Evolutionary conservation across 2,113 vertebrate species (phyloP), one percentile per base, ranked within the genome.

Genomic region (Meles meles): DNA sequence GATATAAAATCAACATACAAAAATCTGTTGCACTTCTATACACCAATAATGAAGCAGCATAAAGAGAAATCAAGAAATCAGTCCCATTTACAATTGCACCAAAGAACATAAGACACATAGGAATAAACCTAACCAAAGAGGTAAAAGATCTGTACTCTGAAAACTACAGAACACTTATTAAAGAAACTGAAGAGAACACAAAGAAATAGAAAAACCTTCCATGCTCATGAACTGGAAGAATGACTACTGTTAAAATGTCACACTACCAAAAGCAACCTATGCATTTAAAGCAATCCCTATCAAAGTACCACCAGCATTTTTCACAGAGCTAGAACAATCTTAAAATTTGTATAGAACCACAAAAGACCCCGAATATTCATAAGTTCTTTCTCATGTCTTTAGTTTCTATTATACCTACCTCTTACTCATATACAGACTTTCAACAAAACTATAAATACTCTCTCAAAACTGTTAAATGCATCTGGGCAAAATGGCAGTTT

Each of bases 401-500:
- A 52, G 42, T 74, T 80, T 55, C 12, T 81, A 11, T 42, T 49
- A 34, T 34, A 93, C 10, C 29, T 29, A 77, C 34, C 29, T 94
- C 81, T 95, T 71, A 72, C 44, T 88, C 29, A 83, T 59, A 91
- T n/a, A 42, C 18, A 93, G 65, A 79, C 44, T 77, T 96, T 74
- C 65, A 90, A 72, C 25, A 72, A 25, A 86, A 87, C 29, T 69
- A 52, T 94, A 93, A 90, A 57, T 90, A 82, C 27, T 80, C 37
- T 79, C 12, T 88, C 59, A 83, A 95, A 96, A 92, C 52, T 17
- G 17, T 88, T 72, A 82, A 67, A 83, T 6, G 13, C 20, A 89
- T 79, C n/a, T 85, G 42, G 42, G 59, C 59, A 94, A 86, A 95
- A 89, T 42, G 34, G 88, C 77, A 86, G 47, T 86, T 86, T 87